These are phyloP conservation scores for Drosophila equinoxialis DNA, from an alignment of 1,140 invertebrate species.

Conservation along the genomic window DNA sequence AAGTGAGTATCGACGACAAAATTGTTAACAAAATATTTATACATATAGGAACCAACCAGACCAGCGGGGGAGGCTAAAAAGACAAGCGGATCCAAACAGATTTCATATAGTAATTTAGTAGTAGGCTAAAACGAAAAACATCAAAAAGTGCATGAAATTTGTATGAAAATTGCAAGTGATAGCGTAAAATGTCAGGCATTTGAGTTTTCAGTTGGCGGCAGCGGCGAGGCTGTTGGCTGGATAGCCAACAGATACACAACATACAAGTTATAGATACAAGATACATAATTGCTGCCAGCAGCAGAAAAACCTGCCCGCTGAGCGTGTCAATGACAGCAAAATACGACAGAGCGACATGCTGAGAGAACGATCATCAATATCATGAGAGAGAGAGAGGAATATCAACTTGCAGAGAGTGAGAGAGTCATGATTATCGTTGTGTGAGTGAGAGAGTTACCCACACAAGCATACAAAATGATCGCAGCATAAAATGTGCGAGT, in stretches of 20 bases:
- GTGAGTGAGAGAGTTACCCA: constrained; percentile 60
- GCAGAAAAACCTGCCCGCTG: constrained; percentile 57
- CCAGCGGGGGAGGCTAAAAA: no score
- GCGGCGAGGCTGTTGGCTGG: neutral
- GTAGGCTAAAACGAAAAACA: neutral
- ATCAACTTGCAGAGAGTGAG: neutral
- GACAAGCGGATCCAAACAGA: no score
- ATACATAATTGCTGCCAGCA: constrained; percentile 70
- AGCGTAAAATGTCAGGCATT: constrained; percentile 74
- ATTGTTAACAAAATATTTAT: neutral
- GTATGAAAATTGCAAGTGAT: constrained; percentile 52
- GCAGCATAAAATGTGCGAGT: constrained; percentile 50
- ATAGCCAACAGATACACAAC: constrained; percentile 64
- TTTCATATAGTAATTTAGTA: no score
- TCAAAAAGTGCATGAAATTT: neutral
- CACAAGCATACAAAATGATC: constrained; percentile 42
- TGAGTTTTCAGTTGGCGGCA: constrained; percentile 29
- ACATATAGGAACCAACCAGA: neutral
- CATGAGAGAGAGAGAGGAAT: neutral
- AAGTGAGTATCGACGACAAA: constrained; percentile 22
- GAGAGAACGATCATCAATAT: no score
- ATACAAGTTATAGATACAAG: constrained; percentile 72
- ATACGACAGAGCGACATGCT: constrained; percentile 15
- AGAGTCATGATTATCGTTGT: constrained; percentile 14
- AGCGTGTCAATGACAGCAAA: constrained; percentile 71